Conservation (phyloP, 2,797 vertebrate genomes). For the Furcifer pardalis region DNA sequence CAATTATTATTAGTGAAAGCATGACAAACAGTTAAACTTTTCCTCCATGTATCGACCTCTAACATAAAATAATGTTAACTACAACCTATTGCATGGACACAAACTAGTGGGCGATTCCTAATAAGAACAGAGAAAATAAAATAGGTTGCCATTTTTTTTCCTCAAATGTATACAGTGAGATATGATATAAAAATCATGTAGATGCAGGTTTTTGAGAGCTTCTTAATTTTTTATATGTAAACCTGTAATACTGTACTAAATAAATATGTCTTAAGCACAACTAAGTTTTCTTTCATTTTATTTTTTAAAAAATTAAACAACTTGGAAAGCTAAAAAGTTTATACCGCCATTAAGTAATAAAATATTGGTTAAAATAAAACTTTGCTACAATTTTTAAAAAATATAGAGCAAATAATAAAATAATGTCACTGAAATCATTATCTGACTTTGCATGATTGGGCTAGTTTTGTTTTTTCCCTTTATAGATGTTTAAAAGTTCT, state of each 20-base stretch:
- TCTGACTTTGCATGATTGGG: slow-evolving; percentile 37
- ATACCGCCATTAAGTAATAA: accelerated
- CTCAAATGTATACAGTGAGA: accelerated
- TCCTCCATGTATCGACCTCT: slow-evolving; percentile 62
- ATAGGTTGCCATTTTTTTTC: slow-evolving; percentile 3
- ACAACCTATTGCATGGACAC: slow-evolving; percentile 41
- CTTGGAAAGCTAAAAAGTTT: background rate
- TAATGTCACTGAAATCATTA: slow-evolving; percentile 15
- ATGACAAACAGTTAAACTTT: slow-evolving; percentile 69
- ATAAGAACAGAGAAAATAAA: background rate
- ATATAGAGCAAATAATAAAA: background rate
- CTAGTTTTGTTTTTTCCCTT: slow-evolving; percentile 57
- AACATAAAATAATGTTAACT: slow-evolving; percentile 56
- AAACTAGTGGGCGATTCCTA: slow-evolving; percentile 27
- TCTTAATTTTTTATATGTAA: background rate
- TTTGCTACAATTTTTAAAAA: background rate
- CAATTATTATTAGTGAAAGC: slow-evolving; percentile 76
- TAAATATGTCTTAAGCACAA: background rate
- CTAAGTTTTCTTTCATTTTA: background rate
- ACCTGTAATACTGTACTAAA: background rate
- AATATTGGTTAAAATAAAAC: accelerated
- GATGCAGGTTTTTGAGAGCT: slow-evolving; percentile 28
- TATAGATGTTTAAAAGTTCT: slow-evolving; percentile 31
- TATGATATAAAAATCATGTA: slow-evolving; percentile 28
- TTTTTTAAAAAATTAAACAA: slow-evolving; percentile 6